Percentiles rank a stretch among this genome's conserved stretches.
Evolutionary conservation across 2,113 vertebrate species (phyloP).

Genomic region (Athene noctua): DNA sequence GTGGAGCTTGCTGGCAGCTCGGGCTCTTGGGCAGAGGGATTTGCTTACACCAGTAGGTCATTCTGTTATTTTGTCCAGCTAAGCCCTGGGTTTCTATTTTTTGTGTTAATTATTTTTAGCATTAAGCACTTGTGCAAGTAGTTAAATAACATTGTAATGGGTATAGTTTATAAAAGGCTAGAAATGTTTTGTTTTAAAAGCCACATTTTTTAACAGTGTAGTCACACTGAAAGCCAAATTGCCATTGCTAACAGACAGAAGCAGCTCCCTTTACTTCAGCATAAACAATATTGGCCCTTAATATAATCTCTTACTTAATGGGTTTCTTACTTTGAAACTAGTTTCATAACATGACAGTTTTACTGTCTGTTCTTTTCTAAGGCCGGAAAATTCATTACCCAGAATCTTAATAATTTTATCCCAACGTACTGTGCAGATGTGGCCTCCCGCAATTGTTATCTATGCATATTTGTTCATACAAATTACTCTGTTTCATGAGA

Average conservation of each 20-base stretch:
- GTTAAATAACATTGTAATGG: not conserved
- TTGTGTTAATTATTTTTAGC: not conserved
- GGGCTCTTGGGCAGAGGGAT: not conserved
- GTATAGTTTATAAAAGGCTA: not conserved
- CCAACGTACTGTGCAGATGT: not conserved
- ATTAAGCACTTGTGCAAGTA: not conserved
- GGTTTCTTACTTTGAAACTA: not conserved
- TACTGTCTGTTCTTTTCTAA: not conserved
- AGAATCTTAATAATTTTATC: constrained; percentile 6
- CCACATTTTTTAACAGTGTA: not conserved
- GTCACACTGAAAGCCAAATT: not conserved
- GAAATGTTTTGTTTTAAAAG: not conserved
- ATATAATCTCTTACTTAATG: not conserved
- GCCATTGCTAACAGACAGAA: not conserved
- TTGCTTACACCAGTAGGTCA: not conserved
- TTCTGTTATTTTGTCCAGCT: not conserved
- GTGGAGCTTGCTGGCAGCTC: not conserved
- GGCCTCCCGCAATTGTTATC: constrained; percentile 19
- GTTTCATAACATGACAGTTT: not conserved
- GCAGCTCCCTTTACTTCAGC: not conserved
- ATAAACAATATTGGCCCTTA: not conserved
- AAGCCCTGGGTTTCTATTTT: not conserved
- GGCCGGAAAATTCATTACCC: constrained; percentile 12
- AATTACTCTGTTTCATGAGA: not conserved
- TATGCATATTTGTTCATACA: constrained; percentile 19